Evolutionary conservation across 2,113 vertebrate species (phyloP).

Genomic region (Urocitellus parryii): DNA sequence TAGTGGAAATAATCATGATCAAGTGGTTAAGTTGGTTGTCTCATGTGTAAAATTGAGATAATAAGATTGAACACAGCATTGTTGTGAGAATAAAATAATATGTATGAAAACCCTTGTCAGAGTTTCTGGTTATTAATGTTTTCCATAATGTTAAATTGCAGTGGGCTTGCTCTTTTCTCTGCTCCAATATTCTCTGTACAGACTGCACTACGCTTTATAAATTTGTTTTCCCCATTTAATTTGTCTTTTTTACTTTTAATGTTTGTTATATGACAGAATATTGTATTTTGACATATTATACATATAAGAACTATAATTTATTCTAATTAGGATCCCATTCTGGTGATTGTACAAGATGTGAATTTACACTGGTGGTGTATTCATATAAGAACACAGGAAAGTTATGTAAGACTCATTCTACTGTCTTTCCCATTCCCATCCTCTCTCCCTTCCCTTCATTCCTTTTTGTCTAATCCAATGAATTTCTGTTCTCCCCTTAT

Average conservation of each 20-base stretch:
- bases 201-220: background rate
- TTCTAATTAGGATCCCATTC: too few species aligned
- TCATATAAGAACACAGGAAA: too few species aligned
- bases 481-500: too few species aligned
- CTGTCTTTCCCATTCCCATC: too few species aligned
- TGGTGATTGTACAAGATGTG: too few species aligned
- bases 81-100: background rate
- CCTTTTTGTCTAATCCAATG: too few species aligned
- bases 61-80: background rate
- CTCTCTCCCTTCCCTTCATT: too few species aligned
- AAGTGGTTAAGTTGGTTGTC: background rate
- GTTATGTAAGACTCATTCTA: too few species aligned
- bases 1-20: background rate
- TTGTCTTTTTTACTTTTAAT: background rate
- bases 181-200: background rate
- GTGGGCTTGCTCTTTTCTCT: background rate
- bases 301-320: too few species aligned
- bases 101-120: background rate
- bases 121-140: background rate
- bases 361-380: too few species aligned
- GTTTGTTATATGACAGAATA: too few species aligned
- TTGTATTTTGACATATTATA: too few species aligned
- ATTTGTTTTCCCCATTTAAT: background rate
- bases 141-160: background rate
- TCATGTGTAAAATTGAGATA: background rate